phyloP scores from a whole-genome alignment of 1,140 invertebrate species.

The Drosophila setifemur region DNA sequence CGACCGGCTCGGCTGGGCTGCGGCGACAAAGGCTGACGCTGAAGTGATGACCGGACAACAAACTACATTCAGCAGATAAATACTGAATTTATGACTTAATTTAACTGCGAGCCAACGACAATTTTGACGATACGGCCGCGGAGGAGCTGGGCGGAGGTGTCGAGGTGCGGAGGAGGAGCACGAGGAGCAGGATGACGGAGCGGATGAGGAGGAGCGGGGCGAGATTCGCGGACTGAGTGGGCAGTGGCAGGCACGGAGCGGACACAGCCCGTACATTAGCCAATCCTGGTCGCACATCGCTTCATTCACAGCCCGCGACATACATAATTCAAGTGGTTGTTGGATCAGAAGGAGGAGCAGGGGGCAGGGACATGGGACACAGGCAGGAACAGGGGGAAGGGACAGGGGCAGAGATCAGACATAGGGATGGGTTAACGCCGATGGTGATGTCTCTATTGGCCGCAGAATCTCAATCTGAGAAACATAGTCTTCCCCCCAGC shows the following conservation, averaged over 20 bases:
- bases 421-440: constrained; percentile 46
- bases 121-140: constrained; percentile 68
- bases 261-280: constrained; percentile 65
- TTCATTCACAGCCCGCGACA: constrained; percentile 74
- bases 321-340: constrained; percentile 63
- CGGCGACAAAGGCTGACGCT: constrained; percentile 75
- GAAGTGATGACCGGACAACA: constrained; percentile 82
- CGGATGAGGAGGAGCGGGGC: not conserved
- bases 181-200: not conserved
- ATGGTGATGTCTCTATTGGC: constrained; percentile 77
- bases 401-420: not conserved
- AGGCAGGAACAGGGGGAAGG: no score
- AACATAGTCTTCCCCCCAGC: constrained; percentile 42
- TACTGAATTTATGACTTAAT: constrained; percentile 83
- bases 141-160: not conserved
- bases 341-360: not conserved
- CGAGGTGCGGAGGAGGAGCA: no score
- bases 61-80: constrained; percentile 82
- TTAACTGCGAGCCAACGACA: constrained; percentile 81
- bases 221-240: constrained; percentile 57
- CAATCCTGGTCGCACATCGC: constrained; percentile 77
- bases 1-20: constrained; percentile 33
- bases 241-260: constrained; percentile 65
- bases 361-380: no score
- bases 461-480: constrained; percentile 48